A percentile compares a stretch with the other conserved stretches of the same genome.
Evolutionary conservation across 2,113 vertebrate genomes (phyloP).

Genomic region (Aphyosemion australe): DNA sequence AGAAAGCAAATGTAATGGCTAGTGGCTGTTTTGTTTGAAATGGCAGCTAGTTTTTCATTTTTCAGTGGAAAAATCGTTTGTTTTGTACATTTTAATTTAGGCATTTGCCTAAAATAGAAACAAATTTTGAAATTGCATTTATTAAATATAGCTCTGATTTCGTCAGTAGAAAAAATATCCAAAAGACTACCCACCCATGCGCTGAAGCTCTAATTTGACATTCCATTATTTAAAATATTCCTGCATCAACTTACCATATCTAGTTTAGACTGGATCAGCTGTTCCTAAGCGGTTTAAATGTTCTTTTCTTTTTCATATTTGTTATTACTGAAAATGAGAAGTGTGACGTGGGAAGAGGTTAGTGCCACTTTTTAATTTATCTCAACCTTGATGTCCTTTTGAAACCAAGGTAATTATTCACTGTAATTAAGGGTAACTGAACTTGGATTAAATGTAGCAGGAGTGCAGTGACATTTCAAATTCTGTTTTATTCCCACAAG

Average conservation of each 20-base stretch:
- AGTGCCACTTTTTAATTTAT: conserved; percentile 42
- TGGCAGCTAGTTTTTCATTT: too few species aligned
- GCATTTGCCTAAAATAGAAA: neutral
- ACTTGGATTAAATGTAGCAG: neutral
- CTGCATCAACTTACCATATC: neutral
- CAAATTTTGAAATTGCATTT: neutral
- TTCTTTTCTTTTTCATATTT: conserved; percentile 13
- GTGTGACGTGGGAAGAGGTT: conserved; percentile 45
- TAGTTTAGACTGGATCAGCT: neutral
- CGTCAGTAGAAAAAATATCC: neutral
- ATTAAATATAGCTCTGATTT: neutral
- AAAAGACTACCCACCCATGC: neutral
- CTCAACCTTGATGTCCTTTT: conserved; percentile 2
- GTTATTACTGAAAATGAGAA: conserved; percentile 42
- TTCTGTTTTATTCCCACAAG: neutral
- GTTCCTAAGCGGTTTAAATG: neutral
- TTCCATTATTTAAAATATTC: neutral
- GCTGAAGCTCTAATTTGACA: neutral
- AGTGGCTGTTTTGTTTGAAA: too few species aligned
- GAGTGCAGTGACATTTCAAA: neutral
- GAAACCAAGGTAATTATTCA: neutral
- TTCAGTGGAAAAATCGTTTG: too few species aligned
- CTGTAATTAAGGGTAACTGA: neutral
- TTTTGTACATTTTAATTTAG: too few species aligned
- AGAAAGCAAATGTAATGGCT: too few species aligned